phyloP scores from a whole-genome alignment of 2,888 invertebrate species.

The Hipparchia sbordonii region DNA sequence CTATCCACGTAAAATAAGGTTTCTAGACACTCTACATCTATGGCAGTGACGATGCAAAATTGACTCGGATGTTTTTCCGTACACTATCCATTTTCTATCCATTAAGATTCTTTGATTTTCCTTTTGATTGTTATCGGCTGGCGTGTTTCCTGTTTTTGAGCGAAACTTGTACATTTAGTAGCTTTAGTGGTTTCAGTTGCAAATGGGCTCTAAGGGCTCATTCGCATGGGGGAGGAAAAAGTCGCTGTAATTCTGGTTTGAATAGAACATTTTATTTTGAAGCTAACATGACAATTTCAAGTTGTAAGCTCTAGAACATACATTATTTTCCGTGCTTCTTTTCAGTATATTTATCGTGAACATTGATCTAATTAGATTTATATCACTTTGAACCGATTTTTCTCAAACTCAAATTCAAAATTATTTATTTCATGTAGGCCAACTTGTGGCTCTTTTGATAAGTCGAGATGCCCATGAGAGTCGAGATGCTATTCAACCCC shows the following conservation, averaged over 20 bases:
- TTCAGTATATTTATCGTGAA: no score
- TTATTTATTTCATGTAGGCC: no score
- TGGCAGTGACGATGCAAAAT: constrained; percentile 71
- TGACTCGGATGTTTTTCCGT: constrained; percentile 65
- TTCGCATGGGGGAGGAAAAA: neutral
- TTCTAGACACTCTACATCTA: constrained; percentile 44
- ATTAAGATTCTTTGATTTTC: constrained; percentile 72
- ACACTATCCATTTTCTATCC: constrained; percentile 77
- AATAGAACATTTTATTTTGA: no score
- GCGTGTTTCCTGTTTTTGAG: constrained; percentile 46
- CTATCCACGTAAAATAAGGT: neutral
- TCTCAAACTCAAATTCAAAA: no score
- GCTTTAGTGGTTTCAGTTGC: constrained; percentile 13
- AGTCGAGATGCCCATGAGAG: no score
- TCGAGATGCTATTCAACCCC: no score
- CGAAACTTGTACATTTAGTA: constrained; percentile 46
- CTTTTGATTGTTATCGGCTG: constrained; percentile 63
- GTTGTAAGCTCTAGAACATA: neutral
- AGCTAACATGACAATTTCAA: no score
- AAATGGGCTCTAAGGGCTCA: neutral
- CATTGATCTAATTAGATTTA: no score
- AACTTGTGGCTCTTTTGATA: no score
- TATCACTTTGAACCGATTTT: no score
- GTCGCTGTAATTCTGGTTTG: neutral
- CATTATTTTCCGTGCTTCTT: no score